A percentile compares a stretch with the other conserved stretches of the same genome.
Evolutionary conservation across 2,888 invertebrate species (phyloP).

Genomic region (Eurytoma californica): DNA sequence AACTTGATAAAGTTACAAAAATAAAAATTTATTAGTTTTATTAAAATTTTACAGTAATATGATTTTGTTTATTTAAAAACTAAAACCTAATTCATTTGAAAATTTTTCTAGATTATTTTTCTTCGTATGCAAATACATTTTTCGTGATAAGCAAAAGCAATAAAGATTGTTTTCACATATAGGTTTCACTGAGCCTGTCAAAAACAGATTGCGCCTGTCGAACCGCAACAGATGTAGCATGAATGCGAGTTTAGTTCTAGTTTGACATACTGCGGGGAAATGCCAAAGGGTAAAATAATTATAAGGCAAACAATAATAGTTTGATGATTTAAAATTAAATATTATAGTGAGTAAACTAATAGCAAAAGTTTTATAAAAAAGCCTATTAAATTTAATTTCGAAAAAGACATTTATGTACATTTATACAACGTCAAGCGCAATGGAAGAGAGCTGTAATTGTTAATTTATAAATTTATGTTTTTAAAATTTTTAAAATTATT

Average conservation of each 20-base stretch:
- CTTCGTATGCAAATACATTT: too few species aligned
- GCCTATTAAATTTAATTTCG: neutral
- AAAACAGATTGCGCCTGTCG: conserved; percentile 70
- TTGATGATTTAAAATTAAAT: neutral
- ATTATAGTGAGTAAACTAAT: neutral
- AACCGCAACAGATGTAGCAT: conserved; percentile 64
- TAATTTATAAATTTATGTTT: neutral
- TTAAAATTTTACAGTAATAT: too few species aligned
- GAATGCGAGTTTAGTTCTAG: conserved; percentile 1
- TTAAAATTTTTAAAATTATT: neutral
- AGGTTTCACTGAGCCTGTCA: conserved; percentile 59
- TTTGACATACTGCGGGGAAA: neutral
- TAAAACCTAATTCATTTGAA: too few species aligned
- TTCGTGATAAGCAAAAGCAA: neutral
- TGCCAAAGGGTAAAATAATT: neutral
- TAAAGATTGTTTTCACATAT: neutral
- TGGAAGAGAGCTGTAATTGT: neutral
- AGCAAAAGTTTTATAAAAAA: neutral
- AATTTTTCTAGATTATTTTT: too few species aligned
- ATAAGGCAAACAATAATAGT: neutral
- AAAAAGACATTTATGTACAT: too few species aligned
- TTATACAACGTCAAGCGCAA: too few species aligned
- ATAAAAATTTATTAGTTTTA: too few species aligned
- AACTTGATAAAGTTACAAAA: too few species aligned
- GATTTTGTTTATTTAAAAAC: too few species aligned